Evolutionary conservation across 2,888 invertebrate species (phyloP).

Genomic region (Ectemnius cavifrons): DNA sequence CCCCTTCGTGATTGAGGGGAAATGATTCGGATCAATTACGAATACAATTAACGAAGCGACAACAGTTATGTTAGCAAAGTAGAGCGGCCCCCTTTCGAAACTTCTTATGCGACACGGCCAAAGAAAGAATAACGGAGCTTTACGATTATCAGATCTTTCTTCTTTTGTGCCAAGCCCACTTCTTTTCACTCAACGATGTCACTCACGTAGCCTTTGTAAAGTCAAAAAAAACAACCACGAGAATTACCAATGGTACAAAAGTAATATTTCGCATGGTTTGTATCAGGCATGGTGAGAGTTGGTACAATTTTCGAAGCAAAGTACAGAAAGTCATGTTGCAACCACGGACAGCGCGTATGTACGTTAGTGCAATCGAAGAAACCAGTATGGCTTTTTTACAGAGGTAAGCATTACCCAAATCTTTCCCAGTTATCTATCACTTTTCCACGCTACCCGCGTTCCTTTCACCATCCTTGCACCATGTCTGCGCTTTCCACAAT

Average conservation of each 20-base stretch:
- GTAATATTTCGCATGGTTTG: background rate
- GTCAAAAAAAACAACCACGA: too few species aligned
- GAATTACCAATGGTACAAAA: too few species aligned
- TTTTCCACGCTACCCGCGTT: background rate
- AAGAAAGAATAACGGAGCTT: too few species aligned
- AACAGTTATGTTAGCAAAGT: too few species aligned
- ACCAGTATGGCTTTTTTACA: conserved; percentile 85
- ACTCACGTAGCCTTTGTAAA: too few species aligned
- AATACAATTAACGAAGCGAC: background rate
- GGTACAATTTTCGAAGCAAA: conserved; percentile 88
- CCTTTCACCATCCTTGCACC: conserved; percentile 23
- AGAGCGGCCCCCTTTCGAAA: too few species aligned
- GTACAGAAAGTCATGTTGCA: conserved; percentile 89
- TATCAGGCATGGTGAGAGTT: conserved; percentile 88
- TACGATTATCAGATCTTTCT: too few species aligned
- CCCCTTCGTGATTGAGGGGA: background rate
- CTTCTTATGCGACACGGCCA: too few species aligned
- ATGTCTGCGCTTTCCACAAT: background rate
- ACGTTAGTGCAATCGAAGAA: conserved; percentile 84
- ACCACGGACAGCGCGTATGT: conserved; percentile 86
- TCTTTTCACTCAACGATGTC: too few species aligned
- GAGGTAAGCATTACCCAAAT: conserved; percentile 78
- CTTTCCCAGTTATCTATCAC: background rate
- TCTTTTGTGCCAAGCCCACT: too few species aligned
- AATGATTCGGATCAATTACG: too few species aligned